Conservation (phyloP, 2,113 vertebrate genomes). For the Neogobius melanostomus region DNA sequence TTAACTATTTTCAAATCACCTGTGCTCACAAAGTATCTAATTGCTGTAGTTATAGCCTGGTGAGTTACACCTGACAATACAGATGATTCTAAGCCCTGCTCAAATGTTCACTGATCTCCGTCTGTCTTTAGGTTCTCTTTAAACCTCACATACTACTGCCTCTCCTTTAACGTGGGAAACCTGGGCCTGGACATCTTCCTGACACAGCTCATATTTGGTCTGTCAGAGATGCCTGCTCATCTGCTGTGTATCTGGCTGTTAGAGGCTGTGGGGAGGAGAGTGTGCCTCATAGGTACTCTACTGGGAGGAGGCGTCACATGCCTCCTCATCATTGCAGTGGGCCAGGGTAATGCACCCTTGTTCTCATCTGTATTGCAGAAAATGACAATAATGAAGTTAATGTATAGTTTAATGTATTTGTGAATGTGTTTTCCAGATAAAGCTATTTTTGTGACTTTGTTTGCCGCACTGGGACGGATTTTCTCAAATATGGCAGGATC, state of each 20-base stretch:
- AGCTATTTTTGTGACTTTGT: slow-evolving; percentile 47
- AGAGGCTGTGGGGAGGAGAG: slow-evolving; percentile 65
- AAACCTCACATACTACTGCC: slow-evolving; percentile 60
- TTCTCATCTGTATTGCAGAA: background rate
- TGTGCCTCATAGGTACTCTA: slow-evolving; percentile 49
- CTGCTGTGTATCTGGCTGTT: slow-evolving; percentile 69
- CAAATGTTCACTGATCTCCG: background rate
- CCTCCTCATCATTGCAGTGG: slow-evolving; percentile 54
- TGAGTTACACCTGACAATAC: slow-evolving; percentile 36
- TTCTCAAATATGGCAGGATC: slow-evolving; percentile 60
- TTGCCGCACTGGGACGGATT: slow-evolving; percentile 61
- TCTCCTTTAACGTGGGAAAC: slow-evolving; percentile 63
- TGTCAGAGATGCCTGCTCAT: slow-evolving; percentile 63
- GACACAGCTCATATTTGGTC: slow-evolving; percentile 53
- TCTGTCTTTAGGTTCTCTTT: slow-evolving; percentile 68
- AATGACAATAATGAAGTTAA: background rate
- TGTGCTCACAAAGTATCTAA: slow-evolving; percentile 71
- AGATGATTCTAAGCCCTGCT: background rate
- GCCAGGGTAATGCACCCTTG: slow-evolving; percentile 61
- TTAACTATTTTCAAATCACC: slow-evolving; percentile 58
- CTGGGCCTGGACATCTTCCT: slow-evolving; percentile 57
- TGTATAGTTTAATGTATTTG: background rate
- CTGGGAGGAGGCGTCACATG: slow-evolving; percentile 51
- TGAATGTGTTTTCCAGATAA: slow-evolving; percentile 42
- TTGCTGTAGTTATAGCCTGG: slow-evolving; percentile 64